Base-by-base conservation (phyloP, 2,888 invertebrate species). In the Poecilus cupreus region DNA sequence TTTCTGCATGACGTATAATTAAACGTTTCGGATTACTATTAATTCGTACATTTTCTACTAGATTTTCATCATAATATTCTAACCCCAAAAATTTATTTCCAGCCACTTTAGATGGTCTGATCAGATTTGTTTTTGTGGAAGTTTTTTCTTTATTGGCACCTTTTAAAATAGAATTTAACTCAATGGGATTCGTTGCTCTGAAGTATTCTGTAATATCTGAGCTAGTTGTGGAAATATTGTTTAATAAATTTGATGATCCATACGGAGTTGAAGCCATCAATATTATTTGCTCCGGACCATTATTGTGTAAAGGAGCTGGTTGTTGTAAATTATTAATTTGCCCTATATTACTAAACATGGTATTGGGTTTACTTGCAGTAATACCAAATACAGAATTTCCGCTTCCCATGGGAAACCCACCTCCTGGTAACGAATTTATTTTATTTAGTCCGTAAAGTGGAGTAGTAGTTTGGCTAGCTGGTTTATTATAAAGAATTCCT, bases 221-320 rank as follows among this genome's bases (percentile, higher is more conserved):
- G 20, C 57, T 60, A n/a, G 39, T 16, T 24, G 39, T 22, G 10
- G 39, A 11, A n/a, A 74, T 64, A 43, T 96, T 95, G 85, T 95
- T 94, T 88, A 96, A 94, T 0, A 98, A 92, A 0, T 96, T 95
- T 37, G 95, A 95, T 87, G 97, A 96, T 0, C 97, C 97, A 86
- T 96, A 98, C 0, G 97, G 97, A 0, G 95, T 92, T 0, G 95
- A 93, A 0, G 95, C 94, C 49, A 97, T 90, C 1, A 22, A 92
- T 79, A 96, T 88, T 22, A 95, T 94, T 87, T 95, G 94, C 83
- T 95, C 24, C 46, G 49, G 57, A 78, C 10, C 18, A 86, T 24
- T 84, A 5, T 57, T 54, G 24, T 24, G 60, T 4, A 60, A 26
- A 13, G 60, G 13, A 11, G 4, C 13, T 26, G 22, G 2, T 11